Base-by-base conservation (phyloP, 2,888 invertebrate genomes). In the Apamea crenata region DNA sequence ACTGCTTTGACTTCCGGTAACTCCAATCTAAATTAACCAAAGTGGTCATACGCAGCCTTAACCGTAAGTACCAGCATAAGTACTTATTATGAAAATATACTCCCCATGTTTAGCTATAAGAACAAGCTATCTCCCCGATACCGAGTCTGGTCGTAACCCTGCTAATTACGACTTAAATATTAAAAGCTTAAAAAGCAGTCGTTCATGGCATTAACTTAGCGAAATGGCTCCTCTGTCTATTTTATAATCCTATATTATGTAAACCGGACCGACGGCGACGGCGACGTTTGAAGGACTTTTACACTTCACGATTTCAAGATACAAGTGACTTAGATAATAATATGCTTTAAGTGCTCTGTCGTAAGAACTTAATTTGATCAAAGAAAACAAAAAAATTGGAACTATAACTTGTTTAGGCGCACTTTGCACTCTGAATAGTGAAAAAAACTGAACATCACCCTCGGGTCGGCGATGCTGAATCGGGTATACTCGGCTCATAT, bases 141-240 rank as follows among this genome's bases (percentile, higher is more conserved):
- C 44, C 32, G 40, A 36, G 75, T 25, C 25, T 14, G 47, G 59
- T 61, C 71, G 47, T 82, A 77, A 82, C 82, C 68, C 40, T 16
- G 66, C 82, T 84, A 84, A 88, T 88, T 80, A 80, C 84, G 66
- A 47, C 77, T 78, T 65, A 87, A 87, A 84, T 86, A 86, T 82
- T 75, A 76, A 80, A 86, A 80, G 78, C 85, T 87, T 87, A 84
- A 88, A 86, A 86, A 84, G 84, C 84, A 87, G 74, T 74, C 82
- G 71, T 65, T 74, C 71, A 65, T 74, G 25, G 67, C 63, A 66
- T 68, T 82, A 77, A 70, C 72, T 78, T 69, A 73, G 80, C 61
- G 78, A 77, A 87, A 84, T 82, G 32, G 72, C 74, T 73, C 44
- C 53, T 81, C 78, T 81, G 80, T 86, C 82, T 85, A 69, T 83